Conservation (phyloP, 1,140 invertebrate species). For the Phortica variegata region DNA sequence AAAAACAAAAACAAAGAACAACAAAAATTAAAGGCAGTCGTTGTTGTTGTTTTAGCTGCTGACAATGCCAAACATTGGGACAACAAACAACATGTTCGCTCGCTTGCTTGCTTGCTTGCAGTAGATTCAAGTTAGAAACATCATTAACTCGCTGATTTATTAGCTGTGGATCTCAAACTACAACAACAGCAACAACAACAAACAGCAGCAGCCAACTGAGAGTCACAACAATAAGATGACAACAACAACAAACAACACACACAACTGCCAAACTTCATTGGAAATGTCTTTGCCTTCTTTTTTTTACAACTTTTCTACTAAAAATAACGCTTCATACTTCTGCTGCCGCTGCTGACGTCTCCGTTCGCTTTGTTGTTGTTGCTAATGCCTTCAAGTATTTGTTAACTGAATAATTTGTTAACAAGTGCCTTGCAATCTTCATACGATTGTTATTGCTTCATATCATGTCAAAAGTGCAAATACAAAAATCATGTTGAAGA, state of each 20-base stretch:
- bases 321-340: too few relatives aligned
- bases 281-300: too few relatives aligned
- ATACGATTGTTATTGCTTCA: too few relatives aligned
- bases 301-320: too few relatives aligned
- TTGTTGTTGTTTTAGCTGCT: constrained; percentile 12
- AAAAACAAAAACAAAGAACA: background rate
- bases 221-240: constrained; percentile 3
- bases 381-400: too few relatives aligned
- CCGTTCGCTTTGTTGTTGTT: too few relatives aligned
- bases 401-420: too few relatives aligned
- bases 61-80: constrained; percentile 4
- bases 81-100: background rate
- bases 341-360: too few relatives aligned
- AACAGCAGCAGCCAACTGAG: constrained; percentile 18
- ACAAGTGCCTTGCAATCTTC: too few relatives aligned
- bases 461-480: too few relatives aligned
- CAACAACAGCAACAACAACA: constrained; percentile 5
- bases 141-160: constrained; percentile 58
- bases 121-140: constrained; percentile 45
- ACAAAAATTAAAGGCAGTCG: constrained; percentile 5
- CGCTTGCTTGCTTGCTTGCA: constrained; percentile 23
- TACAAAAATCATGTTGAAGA: too few relatives aligned
- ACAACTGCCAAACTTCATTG: background rate
- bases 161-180: constrained; percentile 34
- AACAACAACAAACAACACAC: constrained; percentile 5